These are phyloP conservation scores for Girardinus metallicus DNA, from an alignment of 2,797 vertebrate species.

Conservation along the genomic window DNA sequence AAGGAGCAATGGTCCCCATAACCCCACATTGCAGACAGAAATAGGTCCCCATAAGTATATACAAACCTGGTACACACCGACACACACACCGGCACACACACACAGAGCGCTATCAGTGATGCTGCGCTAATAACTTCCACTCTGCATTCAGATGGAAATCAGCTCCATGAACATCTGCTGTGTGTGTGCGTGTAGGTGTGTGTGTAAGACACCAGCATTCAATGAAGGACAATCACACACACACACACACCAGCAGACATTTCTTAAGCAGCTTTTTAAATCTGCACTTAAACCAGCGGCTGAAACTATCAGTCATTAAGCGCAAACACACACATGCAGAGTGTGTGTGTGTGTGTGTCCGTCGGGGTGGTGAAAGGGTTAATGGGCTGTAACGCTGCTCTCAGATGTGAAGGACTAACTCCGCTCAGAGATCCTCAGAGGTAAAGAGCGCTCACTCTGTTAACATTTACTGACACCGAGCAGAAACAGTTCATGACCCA, in stretches of 20 bases:
- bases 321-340: neutral
- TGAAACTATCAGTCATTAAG: slow-evolving; percentile 58
- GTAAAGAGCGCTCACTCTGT: neutral
- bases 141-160: slow-evolving; percentile 73
- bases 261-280: slow-evolving; percentile 49
- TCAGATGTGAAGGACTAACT: slow-evolving; percentile 27
- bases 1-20: no score
- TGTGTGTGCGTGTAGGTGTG: slow-evolving; percentile 29
- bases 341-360: neutral
- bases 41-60: no score
- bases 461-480: neutral
- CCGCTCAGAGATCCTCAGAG: neutral
- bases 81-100: slow-evolving; percentile 17
- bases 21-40: no score
- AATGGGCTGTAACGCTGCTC: slow-evolving; percentile 17
- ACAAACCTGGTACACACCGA: no score
- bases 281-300: slow-evolving; percentile 47
- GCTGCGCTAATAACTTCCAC: slow-evolving; percentile 61
- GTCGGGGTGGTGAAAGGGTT: slow-evolving; percentile 8
- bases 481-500: neutral
- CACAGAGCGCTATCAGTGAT: slow-evolving; percentile 28
- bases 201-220: slow-evolving; percentile 24
- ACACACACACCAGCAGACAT: slow-evolving; percentile 24
- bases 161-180: slow-evolving; percentile 66
- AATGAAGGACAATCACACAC: slow-evolving; percentile 41